A percentile compares a stretch with the other conserved stretches of the same genome.
Evolutionary conservation across 1,140 invertebrate genomes (phyloP).

Genomic region (Calosoma granatense): DNA sequence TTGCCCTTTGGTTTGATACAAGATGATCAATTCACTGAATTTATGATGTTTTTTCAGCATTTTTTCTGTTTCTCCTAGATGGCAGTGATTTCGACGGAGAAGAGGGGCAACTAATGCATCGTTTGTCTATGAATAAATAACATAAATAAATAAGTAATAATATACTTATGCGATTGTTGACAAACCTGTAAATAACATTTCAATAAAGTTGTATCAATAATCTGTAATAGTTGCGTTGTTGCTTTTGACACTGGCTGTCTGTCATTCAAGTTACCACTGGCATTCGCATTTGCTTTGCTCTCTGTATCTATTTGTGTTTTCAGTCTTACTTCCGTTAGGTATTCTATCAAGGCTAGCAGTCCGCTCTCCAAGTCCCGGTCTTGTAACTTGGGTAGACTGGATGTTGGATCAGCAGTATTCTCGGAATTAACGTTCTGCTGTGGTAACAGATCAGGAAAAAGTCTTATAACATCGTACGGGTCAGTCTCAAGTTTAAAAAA

Average conservation of each 20-base stretch:
- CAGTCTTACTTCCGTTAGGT: conserved; percentile 65
- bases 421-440: conserved; percentile 43
- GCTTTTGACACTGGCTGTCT: conserved; percentile 24
- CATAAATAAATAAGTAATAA: not conserved
- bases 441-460: conserved; percentile 84
- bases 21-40: conserved; percentile 86
- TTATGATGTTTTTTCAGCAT: conserved; percentile 80
- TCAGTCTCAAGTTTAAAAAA: conserved; percentile 84
- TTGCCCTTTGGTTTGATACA: conserved; percentile 88
- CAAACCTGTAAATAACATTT: conserved; percentile 89
- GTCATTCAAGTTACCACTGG: conserved; percentile 32
- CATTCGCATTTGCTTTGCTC: conserved; percentile 26
- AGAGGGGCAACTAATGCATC: conserved; percentile 86
- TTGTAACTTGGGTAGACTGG: conserved; percentile 51
- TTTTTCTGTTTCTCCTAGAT: conserved; percentile 87
- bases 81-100: conserved; percentile 88
- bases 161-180: conserved; percentile 8
- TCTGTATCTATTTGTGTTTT: conserved; percentile 43
- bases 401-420: conserved; percentile 38
- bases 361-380: conserved; percentile 81
- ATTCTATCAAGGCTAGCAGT: conserved; percentile 80
- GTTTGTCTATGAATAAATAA: conserved; percentile 62
- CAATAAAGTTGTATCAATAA: conserved; percentile 91
- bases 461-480: conserved; percentile 86
- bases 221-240: conserved; percentile 63